Evolutionary conservation across 2,113 vertebrate species (phyloP), one percentile per base, ranked within the genome.

Genomic region (Thunnus thynnus): DNA sequence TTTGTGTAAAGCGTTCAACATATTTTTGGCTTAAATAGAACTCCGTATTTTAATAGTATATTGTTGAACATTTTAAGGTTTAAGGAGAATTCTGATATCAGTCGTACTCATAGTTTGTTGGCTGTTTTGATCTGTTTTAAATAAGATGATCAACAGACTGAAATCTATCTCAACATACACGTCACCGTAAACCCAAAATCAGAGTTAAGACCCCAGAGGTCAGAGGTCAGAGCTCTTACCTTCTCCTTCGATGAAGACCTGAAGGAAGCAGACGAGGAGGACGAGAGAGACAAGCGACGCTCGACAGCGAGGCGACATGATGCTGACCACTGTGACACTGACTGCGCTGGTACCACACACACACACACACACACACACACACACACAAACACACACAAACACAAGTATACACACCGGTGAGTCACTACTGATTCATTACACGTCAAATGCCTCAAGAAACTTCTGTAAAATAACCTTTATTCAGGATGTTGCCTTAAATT

Each of bases 241-340:
- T 73, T 78, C 27, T 72, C 68, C 83, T 16, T 82, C 70, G 22
- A 62, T 48, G 48, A 20, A 61, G 30, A 80, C 78, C 81, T 86
- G 88, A 72, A 93, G 82, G 71, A 90, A 74, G 56, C 83, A 74
- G n/a, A 32, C 47, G 1, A 94, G 58, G 50, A 93, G 64, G 64
- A 3, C 78, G 22, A 92, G 58, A 11, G 13, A 74, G 27, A 86
- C 64, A 13, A 86, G 48, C 60, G 72, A 75, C 12, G 30, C 82
- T 75, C 65, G 75, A 76, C 75, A 54, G 9, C 16, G 10, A 48
- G 46, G 48, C 65, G 82, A 78, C 94, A 94, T 93, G 84, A 72
- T 83, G 78, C 27, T 30, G 56, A 62, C 76, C 46, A 52, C 86
- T 78, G 76, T 77, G 78, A 76, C 85, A 76, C 83, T 80, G 67